Conservation (phyloP, 1,140 invertebrate genomes). For the Chrysoperla carnea region DNA sequence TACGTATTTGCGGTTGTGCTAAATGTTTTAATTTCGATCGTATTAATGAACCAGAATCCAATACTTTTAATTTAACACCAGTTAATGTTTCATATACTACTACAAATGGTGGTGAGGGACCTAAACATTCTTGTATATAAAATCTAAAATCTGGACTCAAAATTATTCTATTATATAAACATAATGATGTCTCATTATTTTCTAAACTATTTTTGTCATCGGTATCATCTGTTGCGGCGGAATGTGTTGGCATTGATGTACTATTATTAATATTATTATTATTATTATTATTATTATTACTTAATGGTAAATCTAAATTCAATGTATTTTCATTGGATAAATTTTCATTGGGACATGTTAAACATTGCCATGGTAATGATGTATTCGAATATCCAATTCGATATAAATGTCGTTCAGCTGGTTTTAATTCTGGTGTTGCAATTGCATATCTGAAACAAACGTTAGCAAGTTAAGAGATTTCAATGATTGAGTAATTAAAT, state of each 20-base stretch:
- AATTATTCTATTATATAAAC: constrained; percentile 14
- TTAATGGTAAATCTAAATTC: constrained; percentile 7
- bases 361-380: constrained; percentile 28
- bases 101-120: constrained; percentile 45
- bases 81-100: constrained; percentile 35
- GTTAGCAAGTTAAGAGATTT: background rate
- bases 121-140: constrained; percentile 48
- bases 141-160: constrained; percentile 20
- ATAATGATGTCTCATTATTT: constrained; percentile 4
- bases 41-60: constrained; percentile 33
- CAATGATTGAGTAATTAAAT: too few species aligned
- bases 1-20: constrained; percentile 35
- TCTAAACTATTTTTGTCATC: constrained; percentile 4
- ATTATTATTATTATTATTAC: constrained; percentile 6
- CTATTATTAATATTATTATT: constrained; percentile 8
- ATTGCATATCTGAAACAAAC: constrained; percentile 35
- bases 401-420: constrained; percentile 57
- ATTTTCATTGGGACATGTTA: constrained; percentile 24
- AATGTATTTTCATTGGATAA: background rate
- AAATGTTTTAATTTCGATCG: constrained; percentile 26
- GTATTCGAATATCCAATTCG: constrained; percentile 27
- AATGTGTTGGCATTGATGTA: background rate
- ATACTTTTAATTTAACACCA: constrained; percentile 31
- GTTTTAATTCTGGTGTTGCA: constrained; percentile 45
- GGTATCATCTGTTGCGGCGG: background rate